These are phyloP conservation scores for Enteromius trimaculatus DNA, from an alignment of 2,797 vertebrate genomes.

Conservation along the genomic window DNA sequence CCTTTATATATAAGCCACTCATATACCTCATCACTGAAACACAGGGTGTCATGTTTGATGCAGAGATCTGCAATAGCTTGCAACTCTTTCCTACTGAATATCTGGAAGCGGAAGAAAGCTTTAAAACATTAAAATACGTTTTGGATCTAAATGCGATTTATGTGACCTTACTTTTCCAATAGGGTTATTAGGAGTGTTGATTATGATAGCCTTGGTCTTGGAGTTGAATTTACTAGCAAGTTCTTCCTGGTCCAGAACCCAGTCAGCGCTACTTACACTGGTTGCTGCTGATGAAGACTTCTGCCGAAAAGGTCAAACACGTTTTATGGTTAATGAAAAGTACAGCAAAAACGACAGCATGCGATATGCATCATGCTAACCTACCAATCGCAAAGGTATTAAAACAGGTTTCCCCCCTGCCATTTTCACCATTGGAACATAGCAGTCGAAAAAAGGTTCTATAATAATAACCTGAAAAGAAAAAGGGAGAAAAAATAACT, in stretches of 20 bases:
- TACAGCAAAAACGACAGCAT: background rate
- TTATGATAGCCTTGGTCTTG: conserved; percentile 93
- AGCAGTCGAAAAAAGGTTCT: conserved; percentile 95
- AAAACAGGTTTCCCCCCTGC: conserved; percentile 88
- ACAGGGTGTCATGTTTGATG: conserved; percentile 88
- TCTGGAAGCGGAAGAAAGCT: conserved; percentile 69
- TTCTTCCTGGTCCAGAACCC: conserved; percentile 87
- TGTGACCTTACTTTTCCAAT: conserved; percentile 84
- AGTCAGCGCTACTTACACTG: conserved; percentile 83
- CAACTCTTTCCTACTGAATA: conserved; percentile 88
- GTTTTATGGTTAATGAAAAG: background rate
- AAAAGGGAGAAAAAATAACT: conserved; percentile 12
- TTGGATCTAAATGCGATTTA: background rate
- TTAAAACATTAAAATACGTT: background rate
- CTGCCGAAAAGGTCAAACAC: conserved; percentile 67
- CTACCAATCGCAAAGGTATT: conserved; percentile 86
- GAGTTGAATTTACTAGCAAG: conserved; percentile 92
- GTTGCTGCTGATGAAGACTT: conserved; percentile 74
- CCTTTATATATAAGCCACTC: conserved; percentile 93
- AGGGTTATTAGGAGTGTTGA: conserved; percentile 96
- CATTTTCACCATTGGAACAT: conserved; percentile 94
- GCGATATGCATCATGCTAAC: conserved; percentile 62
- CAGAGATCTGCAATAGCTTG: conserved; percentile 92
- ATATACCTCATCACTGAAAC: conserved; percentile 98
- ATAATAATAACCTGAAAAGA: conserved; percentile 90